Base-by-base conservation (phyloP, 2,888 invertebrate genomes). In the Cryptosula pallasiana region DNA sequence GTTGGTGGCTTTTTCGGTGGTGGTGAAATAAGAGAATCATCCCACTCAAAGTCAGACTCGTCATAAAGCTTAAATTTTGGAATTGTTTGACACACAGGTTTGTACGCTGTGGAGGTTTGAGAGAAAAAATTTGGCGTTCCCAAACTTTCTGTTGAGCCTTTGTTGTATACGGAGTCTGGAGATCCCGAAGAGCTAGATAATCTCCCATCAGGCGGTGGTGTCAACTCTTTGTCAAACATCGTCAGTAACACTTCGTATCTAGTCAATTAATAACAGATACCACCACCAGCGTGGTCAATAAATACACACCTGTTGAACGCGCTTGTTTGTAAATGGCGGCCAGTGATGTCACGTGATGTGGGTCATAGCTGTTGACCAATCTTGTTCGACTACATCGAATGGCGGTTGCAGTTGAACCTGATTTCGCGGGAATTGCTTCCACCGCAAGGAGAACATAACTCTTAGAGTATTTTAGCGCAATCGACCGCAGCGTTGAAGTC, bases 251-350 rank as follows among this genome's bases (percentile, higher is more conserved):
- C 45, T 45, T 13, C 45, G 20, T n/a, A 20, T 45, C 45, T 45
- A 45, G 45, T 45, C 45, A 20, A 45, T 13, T 5, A 45, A 45
- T 45, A 45, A 5, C 45, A 45, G 20, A 45, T 13, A 45, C 45
- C 45, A 13, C 45, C 45, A 5, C 5, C 5, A 45, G 20, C 45
- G 45, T 5, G 45, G 45, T 45, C 20, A 45, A 45, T 45, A 45
- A 45, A 45, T 45, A 45, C 20, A 45, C 45, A 45, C 45, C 45
- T 45, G 45, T 45, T 45, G 45, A 45, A n/a, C 20, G 57, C 25
- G 3, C 9, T 57, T 57, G 57, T 57, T 57, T 57, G 57, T 57
- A 57, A 57, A 57, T 57, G 57, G 57, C 57, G 57, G 57, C 57
- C 9, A 57, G 45, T 45, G 45, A 45, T 45, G 20, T 45, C 45